Percentiles rank a stretch among this genome's conserved stretches.
phyloP scores from a whole-genome alignment of 2,888 invertebrate species.

The Sinopyrophorus schimmeli region DNA sequence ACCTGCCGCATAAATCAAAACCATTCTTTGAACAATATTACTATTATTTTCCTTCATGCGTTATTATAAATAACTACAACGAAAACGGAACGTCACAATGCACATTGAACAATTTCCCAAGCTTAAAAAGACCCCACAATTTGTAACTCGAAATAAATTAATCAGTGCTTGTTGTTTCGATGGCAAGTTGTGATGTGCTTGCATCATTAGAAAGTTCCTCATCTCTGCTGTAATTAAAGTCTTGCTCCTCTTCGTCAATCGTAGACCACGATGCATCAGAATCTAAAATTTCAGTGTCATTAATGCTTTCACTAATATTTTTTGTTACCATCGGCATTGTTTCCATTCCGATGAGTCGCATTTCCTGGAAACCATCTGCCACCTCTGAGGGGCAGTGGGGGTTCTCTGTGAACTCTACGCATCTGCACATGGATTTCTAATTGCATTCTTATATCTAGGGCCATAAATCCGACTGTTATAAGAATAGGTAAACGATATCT shows the following conservation, averaged over 20 bases:
- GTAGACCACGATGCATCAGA: not conserved
- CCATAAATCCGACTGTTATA: conserved; percentile 67
- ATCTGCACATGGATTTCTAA: conserved; percentile 68
- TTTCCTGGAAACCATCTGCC: too few relatives aligned
- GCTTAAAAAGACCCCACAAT: too few relatives aligned
- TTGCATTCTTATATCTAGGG: conserved; percentile 69
- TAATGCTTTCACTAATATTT: too few relatives aligned
- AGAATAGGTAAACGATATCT: conserved; percentile 68
- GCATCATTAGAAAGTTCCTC: not conserved
- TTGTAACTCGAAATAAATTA: not conserved
- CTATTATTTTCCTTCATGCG: too few relatives aligned
- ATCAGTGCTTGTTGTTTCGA: not conserved
- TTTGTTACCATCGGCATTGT: conserved; percentile 19
- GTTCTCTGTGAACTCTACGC: conserved; percentile 42
- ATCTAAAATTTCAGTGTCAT: too few relatives aligned
- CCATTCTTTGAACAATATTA: too few relatives aligned
- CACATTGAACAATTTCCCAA: too few relatives aligned
- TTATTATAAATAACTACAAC: too few relatives aligned
- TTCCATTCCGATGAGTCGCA: conserved; percentile 15
- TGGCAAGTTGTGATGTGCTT: too few relatives aligned
- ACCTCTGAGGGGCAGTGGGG: conserved; percentile 18
- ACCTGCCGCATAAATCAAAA: too few relatives aligned
- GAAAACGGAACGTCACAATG: too few relatives aligned
- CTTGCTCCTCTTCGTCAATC: not conserved
- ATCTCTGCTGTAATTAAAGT: not conserved